Conservation (phyloP, 2,888 invertebrate genomes). For the Chymomyza caudatula region DNA sequence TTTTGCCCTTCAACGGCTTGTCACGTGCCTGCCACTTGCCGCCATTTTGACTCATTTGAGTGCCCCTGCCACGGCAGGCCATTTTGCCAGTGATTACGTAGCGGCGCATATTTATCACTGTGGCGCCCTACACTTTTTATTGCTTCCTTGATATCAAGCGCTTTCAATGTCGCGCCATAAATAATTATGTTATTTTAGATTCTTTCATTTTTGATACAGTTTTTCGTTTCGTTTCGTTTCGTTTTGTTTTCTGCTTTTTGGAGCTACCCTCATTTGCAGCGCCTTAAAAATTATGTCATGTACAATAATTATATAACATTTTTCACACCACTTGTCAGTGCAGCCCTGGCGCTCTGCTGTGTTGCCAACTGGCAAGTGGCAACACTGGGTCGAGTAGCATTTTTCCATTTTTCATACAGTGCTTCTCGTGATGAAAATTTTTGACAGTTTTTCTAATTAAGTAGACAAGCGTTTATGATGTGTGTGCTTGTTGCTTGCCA, state of each 20-base stretch:
- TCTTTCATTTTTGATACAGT: constrained; percentile 11
- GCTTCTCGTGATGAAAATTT: constrained; percentile 36
- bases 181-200: constrained; percentile 69
- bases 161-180: constrained; percentile 43
- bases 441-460: constrained; percentile 63
- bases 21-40: background rate
- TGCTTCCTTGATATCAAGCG: constrained; percentile 49
- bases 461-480: constrained; percentile 37
- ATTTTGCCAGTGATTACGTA: constrained; percentile 26
- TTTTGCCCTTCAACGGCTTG: constrained; percentile 7
- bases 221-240: background rate
- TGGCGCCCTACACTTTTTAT: constrained; percentile 39
- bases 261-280: constrained; percentile 5
- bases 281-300: constrained; percentile 37
- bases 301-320: constrained; percentile 63
- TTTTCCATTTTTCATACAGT: constrained; percentile 55
- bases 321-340: constrained; percentile 39
- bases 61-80: background rate
- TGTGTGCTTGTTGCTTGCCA: constrained; percentile 16
- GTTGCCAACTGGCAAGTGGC: background rate
- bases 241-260: background rate
- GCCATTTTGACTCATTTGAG: background rate
- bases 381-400: background rate
- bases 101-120: constrained; percentile 37
- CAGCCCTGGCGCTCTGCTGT: background rate